Conservation (phyloP, 2,113 vertebrate species). For the Crotalus tigris region DNA sequence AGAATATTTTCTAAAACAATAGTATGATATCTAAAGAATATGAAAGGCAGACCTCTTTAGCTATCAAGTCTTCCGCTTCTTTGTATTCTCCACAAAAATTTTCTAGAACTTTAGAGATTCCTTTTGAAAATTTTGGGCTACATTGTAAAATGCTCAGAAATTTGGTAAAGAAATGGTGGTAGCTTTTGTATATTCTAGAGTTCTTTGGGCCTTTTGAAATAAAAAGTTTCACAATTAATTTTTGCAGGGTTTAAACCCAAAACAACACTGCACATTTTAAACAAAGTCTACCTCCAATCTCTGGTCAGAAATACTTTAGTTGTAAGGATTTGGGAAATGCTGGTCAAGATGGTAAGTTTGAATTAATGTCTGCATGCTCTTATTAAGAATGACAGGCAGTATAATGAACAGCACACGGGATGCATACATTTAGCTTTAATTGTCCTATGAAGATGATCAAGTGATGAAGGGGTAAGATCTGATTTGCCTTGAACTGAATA, state of each 20-base stretch:
- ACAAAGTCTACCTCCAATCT: neutral
- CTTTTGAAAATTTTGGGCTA: neutral
- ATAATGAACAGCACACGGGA: neutral
- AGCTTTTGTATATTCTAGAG: neutral
- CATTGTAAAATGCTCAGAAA: neutral
- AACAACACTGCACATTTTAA: neutral
- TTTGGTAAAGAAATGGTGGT: neutral
- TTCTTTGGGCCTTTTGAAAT: neutral
- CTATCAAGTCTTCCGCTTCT: neutral
- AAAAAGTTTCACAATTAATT: neutral
- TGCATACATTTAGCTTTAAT: neutral
- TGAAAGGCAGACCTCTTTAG: neutral
- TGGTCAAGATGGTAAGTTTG: neutral
- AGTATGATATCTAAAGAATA: neutral
- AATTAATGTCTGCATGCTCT: neutral
- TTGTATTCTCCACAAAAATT: too few species aligned
- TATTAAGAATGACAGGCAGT: neutral
- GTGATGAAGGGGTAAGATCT: neutral
- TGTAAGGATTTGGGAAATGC: neutral
- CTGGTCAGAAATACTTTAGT: neutral
- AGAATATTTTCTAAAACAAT: neutral
- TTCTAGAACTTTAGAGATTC: too few species aligned
- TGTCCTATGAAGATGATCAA: neutral
- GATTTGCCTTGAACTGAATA: neutral
- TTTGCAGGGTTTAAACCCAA: neutral